Evolutionary conservation across 1,140 invertebrate genomes (phyloP).

Genomic region (Cotesia vestalis): DNA sequence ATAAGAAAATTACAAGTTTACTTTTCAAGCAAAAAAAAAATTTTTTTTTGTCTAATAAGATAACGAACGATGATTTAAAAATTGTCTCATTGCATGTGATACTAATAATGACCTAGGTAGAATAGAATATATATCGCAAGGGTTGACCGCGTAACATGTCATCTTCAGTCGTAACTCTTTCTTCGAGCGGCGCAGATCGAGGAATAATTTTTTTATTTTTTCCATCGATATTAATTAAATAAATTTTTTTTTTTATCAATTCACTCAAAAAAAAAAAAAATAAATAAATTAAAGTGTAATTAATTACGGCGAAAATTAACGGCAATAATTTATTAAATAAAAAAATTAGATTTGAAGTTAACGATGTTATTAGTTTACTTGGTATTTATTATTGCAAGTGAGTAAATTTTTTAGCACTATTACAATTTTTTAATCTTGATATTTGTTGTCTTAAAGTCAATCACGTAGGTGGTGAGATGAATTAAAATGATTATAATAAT

Average conservation of each 20-base stretch:
- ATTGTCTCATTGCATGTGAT: neutral
- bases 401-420: neutral
- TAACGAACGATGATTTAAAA: too few species aligned
- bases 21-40: too few species aligned
- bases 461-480: neutral
- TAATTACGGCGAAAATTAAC: too few species aligned
- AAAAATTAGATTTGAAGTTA: too few species aligned
- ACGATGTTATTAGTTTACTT: neutral
- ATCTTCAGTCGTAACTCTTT: conserved; percentile 31
- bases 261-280: too few species aligned
- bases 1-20: too few species aligned
- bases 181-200: neutral
- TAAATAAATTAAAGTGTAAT: too few species aligned
- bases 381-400: neutral
- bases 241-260: neutral
- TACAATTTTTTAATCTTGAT: too few species aligned
- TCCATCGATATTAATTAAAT: neutral
- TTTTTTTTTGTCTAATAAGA: too few species aligned
- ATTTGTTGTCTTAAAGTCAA: neutral
- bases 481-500: neutral
- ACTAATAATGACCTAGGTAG: conserved; percentile 14
- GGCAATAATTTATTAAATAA: too few species aligned
- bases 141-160: conserved; percentile 29
- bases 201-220: conserved; percentile 6
- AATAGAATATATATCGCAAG: conserved; percentile 16